Evolutionary conservation across 2,888 invertebrate genomes (phyloP), one percentile per base, ranked within the genome.

Genomic region (Leucophenga maculata): DNA sequence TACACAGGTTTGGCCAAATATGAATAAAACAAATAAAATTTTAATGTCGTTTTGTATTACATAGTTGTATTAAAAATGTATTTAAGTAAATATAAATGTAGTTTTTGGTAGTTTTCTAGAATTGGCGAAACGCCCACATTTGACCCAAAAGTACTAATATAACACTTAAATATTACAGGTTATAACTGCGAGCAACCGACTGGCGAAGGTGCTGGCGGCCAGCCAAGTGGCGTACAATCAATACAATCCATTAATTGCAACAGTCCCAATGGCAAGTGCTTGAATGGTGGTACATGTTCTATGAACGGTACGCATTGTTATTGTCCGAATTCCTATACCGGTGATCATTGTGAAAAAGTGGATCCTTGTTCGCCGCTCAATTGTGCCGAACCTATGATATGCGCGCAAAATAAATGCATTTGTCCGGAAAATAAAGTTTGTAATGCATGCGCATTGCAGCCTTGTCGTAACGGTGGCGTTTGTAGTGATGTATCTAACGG

Each of bases 401-500:
- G 89, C 69, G 77, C 81, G 0, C 86, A 86, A 64, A 88, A 87
- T 20, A 86, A 86, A 67, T 89, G 89, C 73, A 79, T 87, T 59
- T 89, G 89, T 69, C 87, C 88, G 1, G 87, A 87, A 68, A 87
- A 87, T 70, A 86, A 85, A 72, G 82, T 86, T 44, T 89, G 92
- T 81, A 90, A 91, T 76, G 81, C 84, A n/a, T 93, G 93, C 79
- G 87, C 89, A 65, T 89, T 90, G 75, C 88, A 90, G 76, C 92
- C 92, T 1, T 94, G 94, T 82, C 89, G 89, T 67, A 92, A 93
- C 88, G 91, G 91, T 20, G 94, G 92, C 52, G 90, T 90, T 67
- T 94, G 94, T 86, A 84, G 89, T 67, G 90, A 90, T 73, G 92
- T 93, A 85, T 84, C 88, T 60, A 91, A 91, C 72, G 89, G 88